phyloP scores from a whole-genome alignment of 2,888 invertebrate genomes.

The Dicranocentrus wangi region DNA sequence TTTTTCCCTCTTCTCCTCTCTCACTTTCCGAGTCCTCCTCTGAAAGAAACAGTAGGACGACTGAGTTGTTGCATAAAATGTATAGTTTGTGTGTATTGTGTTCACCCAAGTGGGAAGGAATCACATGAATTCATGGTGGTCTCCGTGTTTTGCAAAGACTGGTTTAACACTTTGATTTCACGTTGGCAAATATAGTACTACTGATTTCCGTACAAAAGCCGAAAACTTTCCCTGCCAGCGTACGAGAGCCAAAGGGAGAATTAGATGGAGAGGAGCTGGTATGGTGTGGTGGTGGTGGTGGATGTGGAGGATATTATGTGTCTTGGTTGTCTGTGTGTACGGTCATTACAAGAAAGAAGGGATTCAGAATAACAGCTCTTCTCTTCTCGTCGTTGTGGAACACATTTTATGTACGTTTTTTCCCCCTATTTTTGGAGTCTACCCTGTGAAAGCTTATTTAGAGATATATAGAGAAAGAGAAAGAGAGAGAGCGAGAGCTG shows the following conservation, averaged over 20 bases:
- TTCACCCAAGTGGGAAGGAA: neutral
- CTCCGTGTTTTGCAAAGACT: constrained; percentile 1
- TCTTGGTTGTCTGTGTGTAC: neutral
- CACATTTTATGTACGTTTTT: constrained; percentile 36
- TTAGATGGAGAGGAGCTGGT: too few species aligned
- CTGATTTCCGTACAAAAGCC: neutral
- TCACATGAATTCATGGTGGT: neutral
- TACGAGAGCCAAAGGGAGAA: neutral
- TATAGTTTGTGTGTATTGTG: too few species aligned
- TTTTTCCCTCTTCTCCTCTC: constrained; percentile 6
- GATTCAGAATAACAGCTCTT: neutral
- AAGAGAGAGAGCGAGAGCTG: neutral
- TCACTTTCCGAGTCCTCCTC: too few species aligned
- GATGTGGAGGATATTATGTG: neutral
- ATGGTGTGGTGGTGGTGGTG: neutral
- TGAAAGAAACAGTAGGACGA: neutral
- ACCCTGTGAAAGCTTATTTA: neutral
- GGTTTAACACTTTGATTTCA: neutral
- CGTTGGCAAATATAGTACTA: neutral
- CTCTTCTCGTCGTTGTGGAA: neutral
- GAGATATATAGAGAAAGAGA: too few species aligned
- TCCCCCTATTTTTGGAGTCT: neutral
- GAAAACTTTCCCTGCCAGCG: neutral
- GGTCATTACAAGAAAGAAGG: neutral
- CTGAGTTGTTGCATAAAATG: neutral